Evolutionary conservation across 1,140 invertebrate genomes (phyloP), one percentile per base, ranked within the genome.

Genomic region (Anagrus nilaparvatae): DNA sequence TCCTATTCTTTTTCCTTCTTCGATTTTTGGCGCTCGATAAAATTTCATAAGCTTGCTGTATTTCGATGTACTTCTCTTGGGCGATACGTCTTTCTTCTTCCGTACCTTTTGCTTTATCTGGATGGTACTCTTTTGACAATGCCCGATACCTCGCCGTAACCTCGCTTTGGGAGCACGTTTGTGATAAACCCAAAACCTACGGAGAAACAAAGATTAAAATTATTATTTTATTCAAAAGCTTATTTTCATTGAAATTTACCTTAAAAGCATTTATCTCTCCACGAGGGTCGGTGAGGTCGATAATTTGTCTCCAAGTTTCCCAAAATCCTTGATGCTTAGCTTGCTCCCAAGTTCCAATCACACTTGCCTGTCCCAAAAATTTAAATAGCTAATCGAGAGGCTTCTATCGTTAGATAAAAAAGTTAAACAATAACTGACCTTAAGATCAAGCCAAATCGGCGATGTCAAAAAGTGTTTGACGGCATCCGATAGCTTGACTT

Each of bases 41-140:
- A 18, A 86, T 82, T 54, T 92, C 87, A 55, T 93, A 96, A 0
- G 92, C 90, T 61, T 89, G 77, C 57, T 95, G 88, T 46, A 96
- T 88, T 56, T 95, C 86, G 69, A 95, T 87, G 55, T 96, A 97
- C 40, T 74, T 81, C 52, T 90, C 81, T 57, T 94, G 84, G 2
- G 87, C 89, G 5, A 65, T 68, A 9, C 66, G 61, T 9, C 74
- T 68, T 43, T 78, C 72, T 0, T 67, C 62, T 2, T 65, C 60
- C 1, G 75, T 71, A 50, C 87, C 82, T 59, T 86, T 85, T 4
- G 84, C 78, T 64, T 90, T 92, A 54, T 97, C 93, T 0, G 93
- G 93, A 70, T 97, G 93, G 65, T 82, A 81, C 60, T 91, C 80
- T n/a, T 82, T 77, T 0, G 87, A 90, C 0, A 97, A 64, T 23